phyloP scores from a whole-genome alignment of 1,140 invertebrate species.

The Solenopsis invicta region DNA sequence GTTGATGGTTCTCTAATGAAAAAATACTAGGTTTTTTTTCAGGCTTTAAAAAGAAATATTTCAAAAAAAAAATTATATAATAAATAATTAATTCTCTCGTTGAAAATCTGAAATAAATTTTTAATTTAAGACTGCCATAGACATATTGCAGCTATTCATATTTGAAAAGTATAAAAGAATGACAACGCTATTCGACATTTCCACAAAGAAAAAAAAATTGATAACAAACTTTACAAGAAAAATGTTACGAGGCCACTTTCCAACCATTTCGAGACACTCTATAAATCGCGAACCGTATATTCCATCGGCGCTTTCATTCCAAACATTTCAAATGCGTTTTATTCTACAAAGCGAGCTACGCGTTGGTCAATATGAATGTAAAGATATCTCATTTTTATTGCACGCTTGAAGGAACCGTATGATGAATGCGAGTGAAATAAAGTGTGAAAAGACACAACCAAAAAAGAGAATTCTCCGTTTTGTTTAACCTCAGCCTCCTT shows the following conservation, averaged over 20 bases:
- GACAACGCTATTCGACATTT: background rate
- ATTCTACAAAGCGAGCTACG: background rate
- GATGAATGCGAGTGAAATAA: slow-evolving; percentile 5
- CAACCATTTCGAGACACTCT: background rate
- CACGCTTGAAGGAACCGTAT: background rate
- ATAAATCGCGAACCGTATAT: slow-evolving; percentile 10
- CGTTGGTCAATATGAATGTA: slow-evolving; percentile 3
- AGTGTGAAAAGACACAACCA: background rate
- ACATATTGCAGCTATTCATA: background rate
- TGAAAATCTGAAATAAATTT: background rate
- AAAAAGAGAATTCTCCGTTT: slow-evolving; percentile 11
- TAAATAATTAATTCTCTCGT: background rate
- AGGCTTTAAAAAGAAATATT: background rate
- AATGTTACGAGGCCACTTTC: background rate
- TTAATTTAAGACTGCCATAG: background rate
- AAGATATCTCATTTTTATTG: slow-evolving; percentile 37
- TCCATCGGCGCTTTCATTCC: slow-evolving; percentile 10
- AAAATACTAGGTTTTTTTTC: background rate
- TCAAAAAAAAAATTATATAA: background rate
- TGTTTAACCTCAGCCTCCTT: slow-evolving; percentile 31
- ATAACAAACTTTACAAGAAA: background rate
- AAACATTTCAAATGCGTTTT: slow-evolving; percentile 2
- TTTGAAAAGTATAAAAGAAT: background rate
- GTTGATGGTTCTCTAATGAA: background rate
- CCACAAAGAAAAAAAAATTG: background rate